phyloP scores from a whole-genome alignment of 2,113 vertebrate genomes.

The Caloenas nicobarica region DNA sequence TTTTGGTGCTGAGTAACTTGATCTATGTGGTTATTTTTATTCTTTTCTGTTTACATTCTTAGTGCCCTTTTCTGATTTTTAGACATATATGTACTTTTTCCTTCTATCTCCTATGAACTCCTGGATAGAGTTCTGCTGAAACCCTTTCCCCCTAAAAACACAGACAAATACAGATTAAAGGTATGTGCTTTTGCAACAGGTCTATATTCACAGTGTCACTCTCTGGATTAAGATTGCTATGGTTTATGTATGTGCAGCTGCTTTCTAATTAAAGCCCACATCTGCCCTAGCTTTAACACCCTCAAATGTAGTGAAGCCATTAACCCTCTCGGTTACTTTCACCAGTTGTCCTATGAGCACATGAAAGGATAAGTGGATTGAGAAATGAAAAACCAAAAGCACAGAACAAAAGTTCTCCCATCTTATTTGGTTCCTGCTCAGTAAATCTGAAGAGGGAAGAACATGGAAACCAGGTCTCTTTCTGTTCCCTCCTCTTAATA shows the following conservation, averaged over 20 bases:
- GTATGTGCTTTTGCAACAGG: not conserved
- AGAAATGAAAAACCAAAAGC: not conserved
- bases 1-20: constrained; percentile 62
- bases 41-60: constrained; percentile 70
- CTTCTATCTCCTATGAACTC: not conserved
- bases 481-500: not conserved
- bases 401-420: not conserved
- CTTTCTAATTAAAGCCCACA: constrained; percentile 50
- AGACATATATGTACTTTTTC: constrained; percentile 18
- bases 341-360: not conserved
- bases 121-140: not conserved
- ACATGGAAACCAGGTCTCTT: not conserved
- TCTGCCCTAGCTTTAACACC: constrained; percentile 21
- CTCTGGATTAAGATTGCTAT: constrained; percentile 25
- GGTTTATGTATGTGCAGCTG: constrained; percentile 51
- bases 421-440: not conserved
- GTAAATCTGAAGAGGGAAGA: not conserved
- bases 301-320: not conserved
- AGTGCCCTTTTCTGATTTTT: constrained; percentile 38
- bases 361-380: not conserved
- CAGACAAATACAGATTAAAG: constrained; percentile 1
- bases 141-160: not conserved
- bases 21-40: constrained; percentile 67
- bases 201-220: not conserved
- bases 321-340: constrained; percentile 10